phyloP scores from a whole-genome alignment of 2,888 invertebrate species.

The Cyclophora punctaria region DNA sequence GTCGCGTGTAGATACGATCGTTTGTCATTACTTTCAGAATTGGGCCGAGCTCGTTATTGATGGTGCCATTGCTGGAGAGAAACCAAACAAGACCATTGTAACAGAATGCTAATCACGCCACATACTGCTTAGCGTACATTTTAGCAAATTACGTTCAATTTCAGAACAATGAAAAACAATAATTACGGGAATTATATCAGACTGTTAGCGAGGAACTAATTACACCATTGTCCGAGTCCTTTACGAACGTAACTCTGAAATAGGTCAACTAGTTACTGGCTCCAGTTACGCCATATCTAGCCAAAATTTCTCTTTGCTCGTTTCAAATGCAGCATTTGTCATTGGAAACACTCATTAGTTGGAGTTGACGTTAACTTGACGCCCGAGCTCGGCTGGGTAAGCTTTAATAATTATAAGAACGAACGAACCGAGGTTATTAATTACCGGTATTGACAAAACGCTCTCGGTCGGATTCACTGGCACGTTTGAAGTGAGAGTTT shows the following conservation, averaged over 20 bases:
- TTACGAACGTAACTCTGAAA: conserved; percentile 13
- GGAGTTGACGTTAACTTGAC: conserved; percentile 69
- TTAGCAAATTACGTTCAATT: conserved; percentile 7
- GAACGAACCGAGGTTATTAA: conserved; percentile 54
- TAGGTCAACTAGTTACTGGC: conserved; percentile 21
- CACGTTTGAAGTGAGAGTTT: conserved; percentile 37
- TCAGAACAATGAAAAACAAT: conserved; percentile 1
- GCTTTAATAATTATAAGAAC: conserved; percentile 68
- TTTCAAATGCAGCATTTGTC: conserved; percentile 63
- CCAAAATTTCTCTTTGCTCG: conserved; percentile 38
- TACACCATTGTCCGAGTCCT: conserved; percentile 13
- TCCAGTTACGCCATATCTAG: conserved; percentile 32
- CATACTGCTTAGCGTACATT: conserved; percentile 2
- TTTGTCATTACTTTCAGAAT: conserved; percentile 41
- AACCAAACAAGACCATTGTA: conserved; percentile 6
- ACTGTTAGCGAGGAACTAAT: conserved; percentile 12
- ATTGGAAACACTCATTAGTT: conserved; percentile 65
- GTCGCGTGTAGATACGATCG: conserved; percentile 34
- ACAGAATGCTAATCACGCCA: no score
- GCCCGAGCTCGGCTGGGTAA: conserved; percentile 50
- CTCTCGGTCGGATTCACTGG: conserved; percentile 35
- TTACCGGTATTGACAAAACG: conserved; percentile 65
- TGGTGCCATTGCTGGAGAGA: conserved; percentile 11
- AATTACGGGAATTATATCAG: conserved; percentile 2
- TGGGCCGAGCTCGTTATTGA: conserved; percentile 29